A percentile compares a stretch with the other conserved stretches of the same genome.
phyloP scores from a whole-genome alignment of 2,797 vertebrate genomes.

The Hafferia zeledoni region DNA sequence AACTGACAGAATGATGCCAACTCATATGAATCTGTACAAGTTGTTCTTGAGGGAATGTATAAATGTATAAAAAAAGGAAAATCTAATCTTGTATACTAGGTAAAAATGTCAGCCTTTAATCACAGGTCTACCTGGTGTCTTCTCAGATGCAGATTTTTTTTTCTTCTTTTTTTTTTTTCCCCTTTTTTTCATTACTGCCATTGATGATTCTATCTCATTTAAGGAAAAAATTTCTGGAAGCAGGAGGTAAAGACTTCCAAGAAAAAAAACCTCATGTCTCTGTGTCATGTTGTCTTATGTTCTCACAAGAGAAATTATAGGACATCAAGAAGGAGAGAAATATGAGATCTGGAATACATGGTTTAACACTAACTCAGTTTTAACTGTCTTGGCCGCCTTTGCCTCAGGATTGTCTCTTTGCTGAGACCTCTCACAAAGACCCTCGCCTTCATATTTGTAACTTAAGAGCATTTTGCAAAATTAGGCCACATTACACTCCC shows the following conservation, averaged over 20 bases:
- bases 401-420: background rate
- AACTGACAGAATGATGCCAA: conserved; percentile 45
- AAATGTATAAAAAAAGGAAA: conserved; percentile 11
- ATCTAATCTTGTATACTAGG: conserved; percentile 24
- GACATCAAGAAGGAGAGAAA: background rate
- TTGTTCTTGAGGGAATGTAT: conserved; percentile 12
- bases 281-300: background rate
- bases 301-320: background rate
- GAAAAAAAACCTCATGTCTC: background rate
- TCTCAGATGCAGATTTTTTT: background rate
- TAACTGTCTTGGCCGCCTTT: background rate
- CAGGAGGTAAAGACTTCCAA: background rate
- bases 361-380: background rate
- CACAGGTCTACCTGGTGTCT: conserved; percentile 15
- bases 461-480: background rate
- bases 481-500: background rate
- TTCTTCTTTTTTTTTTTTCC: background rate
- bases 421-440: background rate
- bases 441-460: background rate
- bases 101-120: conserved; percentile 51
- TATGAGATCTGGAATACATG: background rate
- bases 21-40: conserved; percentile 18
- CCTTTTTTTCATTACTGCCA: background rate
- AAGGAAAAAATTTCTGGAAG: background rate
- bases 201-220: background rate